Conservation (phyloP, 2,888 invertebrate genomes). For the Chaetoderma sp. region DNA sequence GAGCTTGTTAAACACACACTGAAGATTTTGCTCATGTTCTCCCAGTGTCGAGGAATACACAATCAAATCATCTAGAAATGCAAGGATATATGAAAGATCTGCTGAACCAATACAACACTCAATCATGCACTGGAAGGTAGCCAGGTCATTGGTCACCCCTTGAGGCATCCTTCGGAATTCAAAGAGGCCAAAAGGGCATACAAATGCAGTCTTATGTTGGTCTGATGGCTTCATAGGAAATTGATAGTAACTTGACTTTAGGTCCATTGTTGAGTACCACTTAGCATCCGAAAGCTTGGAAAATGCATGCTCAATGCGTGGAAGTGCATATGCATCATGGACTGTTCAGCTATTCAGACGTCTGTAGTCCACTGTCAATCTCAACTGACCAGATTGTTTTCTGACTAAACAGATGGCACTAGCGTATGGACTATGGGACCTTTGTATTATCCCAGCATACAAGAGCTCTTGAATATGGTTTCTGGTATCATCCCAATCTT, state of each 20-base stretch:
- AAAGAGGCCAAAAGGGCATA: too few relatives aligned
- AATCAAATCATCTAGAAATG: constrained; percentile 20
- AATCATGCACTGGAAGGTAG: constrained; percentile 30
- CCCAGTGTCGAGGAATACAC: constrained; percentile 25
- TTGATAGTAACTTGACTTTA: constrained; percentile 27
- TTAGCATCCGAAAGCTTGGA: too few relatives aligned
- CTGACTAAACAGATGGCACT: constrained; percentile 31
- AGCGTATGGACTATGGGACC: too few relatives aligned
- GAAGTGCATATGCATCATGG: constrained; percentile 33
- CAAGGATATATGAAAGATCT: constrained; percentile 10
- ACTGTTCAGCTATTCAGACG: too few relatives aligned
- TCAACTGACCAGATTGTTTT: constrained; percentile 31
- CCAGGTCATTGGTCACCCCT: constrained; percentile 8
- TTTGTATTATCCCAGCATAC: constrained; percentile 32
- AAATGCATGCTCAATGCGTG: too few relatives aligned
- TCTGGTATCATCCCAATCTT: constrained; percentile 12
- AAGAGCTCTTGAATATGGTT: constrained; percentile 15
- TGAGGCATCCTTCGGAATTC: too few relatives aligned
- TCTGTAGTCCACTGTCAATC: constrained; percentile 30
- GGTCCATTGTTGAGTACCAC: too few relatives aligned
- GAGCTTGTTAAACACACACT: too few relatives aligned
- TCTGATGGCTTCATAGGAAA: constrained; percentile 28
- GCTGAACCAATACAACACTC: constrained; percentile 16
- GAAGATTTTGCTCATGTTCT: constrained; percentile 16
- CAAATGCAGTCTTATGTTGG: constrained; percentile 33